Evolutionary conservation across 92 coral and sea anemone genomes (phyloP).

Genomic region (Zoanthus gigantus): DNA sequence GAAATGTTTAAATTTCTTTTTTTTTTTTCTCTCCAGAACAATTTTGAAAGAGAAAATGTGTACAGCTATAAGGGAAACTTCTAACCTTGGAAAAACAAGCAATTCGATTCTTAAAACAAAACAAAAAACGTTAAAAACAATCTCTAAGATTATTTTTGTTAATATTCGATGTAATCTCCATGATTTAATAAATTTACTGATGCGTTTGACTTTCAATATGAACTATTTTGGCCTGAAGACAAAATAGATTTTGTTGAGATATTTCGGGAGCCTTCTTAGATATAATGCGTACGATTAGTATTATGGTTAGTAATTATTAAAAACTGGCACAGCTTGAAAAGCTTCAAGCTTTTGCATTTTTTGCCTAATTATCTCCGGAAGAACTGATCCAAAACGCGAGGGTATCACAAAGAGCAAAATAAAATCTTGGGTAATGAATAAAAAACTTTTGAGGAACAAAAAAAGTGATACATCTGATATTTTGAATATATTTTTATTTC

Average conservation of each 20-base stretch:
- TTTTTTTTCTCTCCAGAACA: no score
- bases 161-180: background rate
- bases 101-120: no score
- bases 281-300: background rate
- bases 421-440: background rate
- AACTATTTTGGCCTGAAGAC: background rate
- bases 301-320: background rate
- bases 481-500: background rate
- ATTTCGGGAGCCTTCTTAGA: background rate
- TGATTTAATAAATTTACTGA: background rate
- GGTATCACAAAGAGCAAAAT: background rate
- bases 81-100: no score
- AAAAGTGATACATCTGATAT: background rate
- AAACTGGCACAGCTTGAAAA: background rate
- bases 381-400: background rate
- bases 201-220: background rate
- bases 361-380: background rate
- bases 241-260: constrained; percentile 5
- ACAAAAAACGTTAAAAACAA: no score
- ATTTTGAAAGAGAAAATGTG: background rate
- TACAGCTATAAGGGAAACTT: no score
- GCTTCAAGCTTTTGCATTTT: background rate
- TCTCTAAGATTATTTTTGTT: background rate
- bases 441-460: background rate
- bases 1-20: no score